Evolutionary conservation across 2,797 vertebrate genomes (phyloP), one percentile per base, ranked within the genome.

Genomic region (Myioborus miniatus): DNA sequence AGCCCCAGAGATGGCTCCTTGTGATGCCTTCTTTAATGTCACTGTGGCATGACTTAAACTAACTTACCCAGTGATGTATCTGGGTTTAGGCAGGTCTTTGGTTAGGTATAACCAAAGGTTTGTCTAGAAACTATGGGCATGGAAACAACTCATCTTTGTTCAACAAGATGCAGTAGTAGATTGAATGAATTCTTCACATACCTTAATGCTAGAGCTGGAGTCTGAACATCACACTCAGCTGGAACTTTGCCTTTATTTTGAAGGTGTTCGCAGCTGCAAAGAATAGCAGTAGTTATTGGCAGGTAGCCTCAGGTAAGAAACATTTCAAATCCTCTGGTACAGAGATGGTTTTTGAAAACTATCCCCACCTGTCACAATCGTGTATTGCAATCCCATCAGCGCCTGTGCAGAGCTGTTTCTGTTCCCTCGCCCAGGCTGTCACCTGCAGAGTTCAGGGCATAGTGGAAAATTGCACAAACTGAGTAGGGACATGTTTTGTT

Each of bases 291-390:
- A 87, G 56, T 84, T 86, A 88, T 55, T 86, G 59, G 60, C 71
- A 83, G 88, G 77, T 92, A 82, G 83, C 90, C 94, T 87, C 83
- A 93, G 94, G 94, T 94, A 89, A 94, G 91, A 91, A 96, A 79
- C 80, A 67, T 82, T 96, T 94, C 70, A 95, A 92, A 93, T 85
- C 47, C 74, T 92, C 43, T 36, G 6, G 32, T 52, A 88, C 56
- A 90, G 44, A 92, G 79, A 62, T 11, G 63, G 55, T 70, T 92
- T 81, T 81, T 90, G 91, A 94, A 88, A 94, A 95, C 67, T 50
- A 83, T 53, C 70, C 85, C 49, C 76, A 76, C 64, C 83, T 90
- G 83, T 94, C 87, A 84, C 70, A 71, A 55, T 3, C 1, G 29
- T 34, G 74, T 21, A 53, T 44, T 91, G 92, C 91, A 94, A 90